These are phyloP conservation scores for Glomeris maerens DNA, from an alignment of 1,140 invertebrate genomes.

Conservation along the genomic window DNA sequence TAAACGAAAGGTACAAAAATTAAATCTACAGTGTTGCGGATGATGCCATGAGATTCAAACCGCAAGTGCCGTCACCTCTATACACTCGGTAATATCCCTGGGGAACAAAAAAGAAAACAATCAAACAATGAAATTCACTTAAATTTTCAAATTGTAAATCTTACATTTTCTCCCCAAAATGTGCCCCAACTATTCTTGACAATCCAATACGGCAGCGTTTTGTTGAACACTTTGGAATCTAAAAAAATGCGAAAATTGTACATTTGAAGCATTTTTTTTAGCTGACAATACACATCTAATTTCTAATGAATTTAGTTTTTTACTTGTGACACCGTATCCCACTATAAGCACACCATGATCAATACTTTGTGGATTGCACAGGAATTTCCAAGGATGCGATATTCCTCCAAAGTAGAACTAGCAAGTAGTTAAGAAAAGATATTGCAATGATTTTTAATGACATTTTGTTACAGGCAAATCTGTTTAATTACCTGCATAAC, in stretches of 20 bases:
- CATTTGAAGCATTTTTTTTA: conserved; percentile 3
- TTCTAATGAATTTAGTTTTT: conserved; percentile 17
- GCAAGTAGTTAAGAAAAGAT: conserved; percentile 20
- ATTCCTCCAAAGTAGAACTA: conserved; percentile 92
- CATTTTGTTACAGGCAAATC: conserved; percentile 12
- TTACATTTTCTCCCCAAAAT: conserved; percentile 59
- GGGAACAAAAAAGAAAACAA: conserved; percentile 15
- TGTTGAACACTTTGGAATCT: conserved; percentile 67
- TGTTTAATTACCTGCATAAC: conserved; percentile 63
- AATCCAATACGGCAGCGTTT: conserved; percentile 74
- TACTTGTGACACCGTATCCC: conserved; percentile 67
- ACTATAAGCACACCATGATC: conserved; percentile 91
- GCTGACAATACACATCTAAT: conserved; percentile 17
- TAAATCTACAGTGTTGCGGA: too few species aligned
- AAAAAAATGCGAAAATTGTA: conserved; percentile 30
- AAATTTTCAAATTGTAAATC: conserved; percentile 11
- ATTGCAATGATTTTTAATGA: background rate
- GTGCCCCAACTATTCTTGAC: conserved; percentile 87
- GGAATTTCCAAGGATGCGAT: conserved; percentile 78
- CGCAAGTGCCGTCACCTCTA: conserved; percentile 87
- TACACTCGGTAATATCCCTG: conserved; percentile 91
- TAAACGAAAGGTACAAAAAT: too few species aligned
- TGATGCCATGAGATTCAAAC: conserved; percentile 78
- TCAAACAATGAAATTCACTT: background rate
- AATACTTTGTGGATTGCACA: conserved; percentile 63